Base-by-base conservation (phyloP, 1,140 invertebrate species). In the Drosophila oshimai region DNA sequence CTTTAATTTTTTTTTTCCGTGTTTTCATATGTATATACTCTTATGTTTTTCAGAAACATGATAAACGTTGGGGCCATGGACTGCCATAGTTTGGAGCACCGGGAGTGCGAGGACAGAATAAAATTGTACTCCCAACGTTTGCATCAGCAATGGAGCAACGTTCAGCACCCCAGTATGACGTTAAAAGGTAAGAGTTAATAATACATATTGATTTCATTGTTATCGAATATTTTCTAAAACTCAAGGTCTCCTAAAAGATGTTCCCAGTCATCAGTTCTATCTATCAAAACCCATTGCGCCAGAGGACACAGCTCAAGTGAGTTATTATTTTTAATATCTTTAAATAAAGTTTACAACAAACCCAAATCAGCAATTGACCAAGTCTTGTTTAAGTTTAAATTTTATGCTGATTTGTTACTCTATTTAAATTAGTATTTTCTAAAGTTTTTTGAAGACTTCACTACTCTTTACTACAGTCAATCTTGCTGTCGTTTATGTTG, bases 11-110 rank as follows among this genome's bases (percentile, higher is more conserved):
- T n/a, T n/a, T n/a, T n/a, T n/a, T n/a, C n/a, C n/a, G n/a, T n/a
- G n/a, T n/a, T n/a, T n/a, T n/a, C n/a, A n/a, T n/a, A n/a, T n/a
- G n/a, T n/a, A n/a, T n/a, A n/a, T n/a, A n/a, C n/a, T n/a, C n/a
- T 13, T 50, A 33, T 20, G 12, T 5, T 42, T n/a, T 57, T 33
- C 51, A 96, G 95, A 41, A 96, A 96, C 92, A 95, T 96, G 28
- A 96, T 97, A 78, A 96, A 97, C 92, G 95, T 97, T 33, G 94
- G 95, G 34, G 95, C 95, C 17, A 92, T 96, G 76, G 95, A 96
- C 89, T 94, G 95, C 1, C 95, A 96, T 76, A 95, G 94, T 78
- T 67, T 91, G 33, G 95, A 96, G 83, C 95, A 95, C 73, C 94
- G 95, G 86, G 96, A 97, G 90, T 96, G 95, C 78, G 91, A 94